Evolutionary conservation across 2,113 vertebrate genomes (phyloP), one percentile per base, ranked within the genome.

Genomic region (Sphaerodactylus townsendi): DNA sequence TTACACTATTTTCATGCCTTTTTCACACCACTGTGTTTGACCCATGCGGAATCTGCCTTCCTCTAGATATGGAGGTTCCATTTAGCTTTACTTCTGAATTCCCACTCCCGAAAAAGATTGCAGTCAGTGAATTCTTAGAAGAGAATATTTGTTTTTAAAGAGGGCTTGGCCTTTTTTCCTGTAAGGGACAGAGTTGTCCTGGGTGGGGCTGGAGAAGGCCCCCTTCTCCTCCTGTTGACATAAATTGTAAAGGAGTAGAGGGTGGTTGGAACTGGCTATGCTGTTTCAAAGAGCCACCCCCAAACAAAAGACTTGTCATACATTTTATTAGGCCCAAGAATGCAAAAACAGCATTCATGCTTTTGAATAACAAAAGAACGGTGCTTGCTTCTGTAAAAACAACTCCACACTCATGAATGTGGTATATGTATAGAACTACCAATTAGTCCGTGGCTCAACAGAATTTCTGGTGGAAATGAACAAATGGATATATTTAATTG

Each of bases 401-500:
- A 30, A 13, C n/a, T 25, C 66, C 5, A 10, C 28, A 35, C 46
- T 78, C 62, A 71, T 25, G 28, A 28, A n/a, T 23, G 44, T 50
- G 44, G 56, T 46, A 48, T 35, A 14, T 33, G 21, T 59, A 28
- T 39, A 25, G 62, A 82, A 79, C 62, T 72, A 44, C 41, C 77
- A 85, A 85, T 85, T 85, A 79, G 72, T 85, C 66, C 76, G 79
- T 79, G 83, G 77, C 56, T 85, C 83, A 85, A 56, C 78, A 65
- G 81, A 75, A 83, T 44, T 72, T 85, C 68, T 64, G 68, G 37
- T 62, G 76, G 68, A 78, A 85, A 85, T 71, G 83, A 85, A 79
- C 66, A 85, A 85, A 79, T 79, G 72, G 76, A 79, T 72, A 68
- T 85, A 85, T 85, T 85, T 85, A 79, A 85, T 85, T 85, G 76